Evolutionary conservation across 2,888 invertebrate species (phyloP).

Genomic region (Liopterus haemorrhoidalis): DNA sequence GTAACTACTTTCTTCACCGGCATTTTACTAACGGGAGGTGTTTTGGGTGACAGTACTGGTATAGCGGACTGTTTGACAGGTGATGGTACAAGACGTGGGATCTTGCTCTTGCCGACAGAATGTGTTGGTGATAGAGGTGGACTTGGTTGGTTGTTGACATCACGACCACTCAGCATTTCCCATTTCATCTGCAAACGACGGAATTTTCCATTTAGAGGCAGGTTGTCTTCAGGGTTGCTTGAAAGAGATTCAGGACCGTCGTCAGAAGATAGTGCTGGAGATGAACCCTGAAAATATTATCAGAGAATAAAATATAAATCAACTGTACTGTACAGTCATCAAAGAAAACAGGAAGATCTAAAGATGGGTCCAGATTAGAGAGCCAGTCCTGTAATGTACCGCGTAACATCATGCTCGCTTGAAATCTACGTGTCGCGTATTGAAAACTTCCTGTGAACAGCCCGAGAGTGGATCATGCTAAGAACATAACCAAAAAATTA

Average conservation of each 20-base stretch:
- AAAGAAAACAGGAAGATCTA: no score
- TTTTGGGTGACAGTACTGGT: slow-evolving; percentile 47
- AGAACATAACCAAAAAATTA: no score
- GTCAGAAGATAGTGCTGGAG: slow-evolving; percentile 18
- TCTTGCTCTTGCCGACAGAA: slow-evolving; percentile 59
- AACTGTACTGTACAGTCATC: no score
- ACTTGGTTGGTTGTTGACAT: slow-evolving; percentile 39
- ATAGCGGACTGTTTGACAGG: slow-evolving; percentile 61
- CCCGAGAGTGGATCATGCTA: no score
- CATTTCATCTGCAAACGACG: slow-evolving; percentile 71
- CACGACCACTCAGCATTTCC: slow-evolving; percentile 66
- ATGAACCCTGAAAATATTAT: slow-evolving; percentile 19
- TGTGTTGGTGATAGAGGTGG: slow-evolving; percentile 45
- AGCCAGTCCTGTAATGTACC: no score
- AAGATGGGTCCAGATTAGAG: no score
- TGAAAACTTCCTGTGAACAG: no score
- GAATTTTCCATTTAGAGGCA: slow-evolving; percentile 59
- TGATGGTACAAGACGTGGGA: slow-evolving; percentile 68
- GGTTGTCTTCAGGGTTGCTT: slow-evolving; percentile 42
- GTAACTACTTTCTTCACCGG: slow-evolving; percentile 46
- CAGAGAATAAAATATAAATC: no score
- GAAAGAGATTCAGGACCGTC: slow-evolving; percentile 43
- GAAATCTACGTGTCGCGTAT: no score
- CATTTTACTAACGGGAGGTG: slow-evolving; percentile 25
- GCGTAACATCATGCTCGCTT: no score